phyloP scores from a whole-genome alignment of 1,140 invertebrate genomes.

The Magallana ariakensis region DNA sequence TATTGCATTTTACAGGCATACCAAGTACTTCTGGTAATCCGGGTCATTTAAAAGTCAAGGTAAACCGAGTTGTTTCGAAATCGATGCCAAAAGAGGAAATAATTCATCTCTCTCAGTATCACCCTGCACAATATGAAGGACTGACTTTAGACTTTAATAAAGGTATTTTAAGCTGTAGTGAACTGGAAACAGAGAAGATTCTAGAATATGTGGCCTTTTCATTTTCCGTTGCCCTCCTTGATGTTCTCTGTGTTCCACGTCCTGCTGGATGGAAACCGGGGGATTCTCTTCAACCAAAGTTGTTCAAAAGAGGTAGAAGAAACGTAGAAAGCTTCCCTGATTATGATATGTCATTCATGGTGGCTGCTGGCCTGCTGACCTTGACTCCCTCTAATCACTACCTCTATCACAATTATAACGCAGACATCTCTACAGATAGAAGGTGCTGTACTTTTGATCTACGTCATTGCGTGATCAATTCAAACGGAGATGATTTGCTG shows the following conservation, averaged over 20 bases:
- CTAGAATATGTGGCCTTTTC: slow-evolving; percentile 6
- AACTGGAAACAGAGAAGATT: not conserved
- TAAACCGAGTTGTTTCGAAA: not conserved
- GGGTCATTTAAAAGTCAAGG: slow-evolving; percentile 16
- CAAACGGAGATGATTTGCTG: slow-evolving; percentile 9
- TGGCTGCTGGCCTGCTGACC: slow-evolving; percentile 35
- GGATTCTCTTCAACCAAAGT: slow-evolving; percentile 7
- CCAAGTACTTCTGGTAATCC: not conserved
- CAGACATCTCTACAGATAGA: not conserved
- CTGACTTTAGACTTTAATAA: not conserved
- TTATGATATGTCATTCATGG: slow-evolving; percentile 22
- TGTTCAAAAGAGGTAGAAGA: not conserved
- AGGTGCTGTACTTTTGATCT: not conserved
- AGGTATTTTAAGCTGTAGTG: not conserved
- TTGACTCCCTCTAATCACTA: slow-evolving; percentile 57
- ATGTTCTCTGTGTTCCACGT: slow-evolving; percentile 38
- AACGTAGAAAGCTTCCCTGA: slow-evolving; percentile 3
- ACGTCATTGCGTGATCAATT: slow-evolving; percentile 23
- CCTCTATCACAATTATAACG: slow-evolving; percentile 16
- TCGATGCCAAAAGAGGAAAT: not conserved
- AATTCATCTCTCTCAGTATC: not conserved
- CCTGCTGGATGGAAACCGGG: slow-evolving; percentile 31
- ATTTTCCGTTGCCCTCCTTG: slow-evolving; percentile 35
- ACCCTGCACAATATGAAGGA: not conserved
- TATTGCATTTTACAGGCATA: not conserved